Base-by-base conservation (phyloP, 2,797 vertebrate genomes). In the Pelobates cultripes region DNA sequence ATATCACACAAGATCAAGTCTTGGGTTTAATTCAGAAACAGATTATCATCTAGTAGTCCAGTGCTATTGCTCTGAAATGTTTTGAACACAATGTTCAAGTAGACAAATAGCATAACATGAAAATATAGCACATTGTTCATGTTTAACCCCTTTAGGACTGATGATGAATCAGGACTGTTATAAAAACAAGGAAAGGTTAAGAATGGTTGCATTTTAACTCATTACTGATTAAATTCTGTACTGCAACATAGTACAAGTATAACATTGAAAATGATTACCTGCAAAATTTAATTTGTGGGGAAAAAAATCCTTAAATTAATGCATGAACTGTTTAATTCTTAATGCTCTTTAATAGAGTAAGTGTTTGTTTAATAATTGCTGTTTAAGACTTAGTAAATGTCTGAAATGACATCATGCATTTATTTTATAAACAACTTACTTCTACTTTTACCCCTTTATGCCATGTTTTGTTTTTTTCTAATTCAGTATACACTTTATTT, bases 1-100 rank as follows among this genome's bases (percentile, higher is more conserved):
- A 71, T 81, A 76, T 81, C 74, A 77, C 41, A 67, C 41, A 45
- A 77, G 60, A 77, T 71, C 73, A 76, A 76, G 15, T 8, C 70
- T 73, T 53, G 41, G 45, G 53, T 75, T 63, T 71, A 76, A 63
- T 76, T 71, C 70, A 76, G 47, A 76, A 73, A 69, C 17, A 13
- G 41, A 44, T 57, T 28, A 41, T 73, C 73, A 6, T 76, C 14
- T 51, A 41, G 47, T 68, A 74, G 42, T 14, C 9, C 40, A 40
- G 44, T 73, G 47, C 9, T 55, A 55, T 55, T 28, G 28, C 28
- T 28, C 28, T 28, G 28, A 28, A 53, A 9, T 12, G 41, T 43
- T 81, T 74, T 75, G 17, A 76, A 45, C 28, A 69, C 75, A 64
- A 63, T 42, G 51, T 40, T 4, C 15, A 15, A 71, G 13, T 1